Base-by-base conservation (phyloP, 2,888 invertebrate genomes). In the Tenthredo amoena region DNA sequence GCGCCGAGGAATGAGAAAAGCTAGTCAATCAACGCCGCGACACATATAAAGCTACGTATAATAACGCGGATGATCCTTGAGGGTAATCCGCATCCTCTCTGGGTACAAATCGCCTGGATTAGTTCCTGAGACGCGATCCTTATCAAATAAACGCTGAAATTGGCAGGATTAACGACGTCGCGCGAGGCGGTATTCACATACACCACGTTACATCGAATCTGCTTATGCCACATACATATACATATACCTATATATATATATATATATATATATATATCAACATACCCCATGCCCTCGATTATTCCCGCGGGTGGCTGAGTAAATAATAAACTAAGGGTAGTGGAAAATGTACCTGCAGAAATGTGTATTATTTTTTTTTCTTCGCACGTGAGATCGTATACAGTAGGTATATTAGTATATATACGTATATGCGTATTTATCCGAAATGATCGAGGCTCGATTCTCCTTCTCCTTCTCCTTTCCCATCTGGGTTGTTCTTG, bases 91-190 rank as follows among this genome's bases (percentile, higher is more conserved):
- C 85, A 86, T 81, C 58, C 87, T 84, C 89, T 88, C 87, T 87
- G 87, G 89, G 88, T 87, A 89, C 90, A 92, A 92, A 92, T 92
- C 92, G 92, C 89, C 91, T 89, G 92, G 92, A 92, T 92, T 92
- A 92, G 90, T 88, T 88, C 87, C 87, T 88, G 90, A 91, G 92
- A 92, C 89, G 89, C 90, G 90, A 89, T 89, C 91, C 90, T 91
- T 89, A 90, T 90, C 90, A 79, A 85, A 85, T 85, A 85, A 85
- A 85, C 85, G 82, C 68, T 79, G 91, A 92, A 92, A 93, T 92
- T 93, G 92, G 89, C 86, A 87, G 92, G 93, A 93, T 93, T 93
- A 93, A 87, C 86, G 88, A 43, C 37, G 40, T 55, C 7, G 18
- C 18, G 18, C 1, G 21, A 40, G 62, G 21, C n/a, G 37, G 37